phyloP scores from a whole-genome alignment of 2,888 invertebrate species.

The Drosophila fungiperda region DNA sequence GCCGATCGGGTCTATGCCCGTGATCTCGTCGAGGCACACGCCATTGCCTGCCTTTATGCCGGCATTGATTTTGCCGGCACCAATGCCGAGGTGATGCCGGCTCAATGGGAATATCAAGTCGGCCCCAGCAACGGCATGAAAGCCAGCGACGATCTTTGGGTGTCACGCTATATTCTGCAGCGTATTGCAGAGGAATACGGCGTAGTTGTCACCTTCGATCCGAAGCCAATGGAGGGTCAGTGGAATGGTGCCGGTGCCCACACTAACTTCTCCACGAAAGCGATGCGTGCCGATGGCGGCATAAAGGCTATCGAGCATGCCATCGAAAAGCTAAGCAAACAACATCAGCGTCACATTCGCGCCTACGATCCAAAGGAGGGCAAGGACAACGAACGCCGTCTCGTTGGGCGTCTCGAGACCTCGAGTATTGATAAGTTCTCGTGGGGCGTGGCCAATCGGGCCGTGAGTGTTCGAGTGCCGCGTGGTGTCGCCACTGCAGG shows the following conservation, averaged over 20 bases:
- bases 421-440: constrained; percentile 89
- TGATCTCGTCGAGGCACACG: constrained; percentile 93
- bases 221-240: constrained; percentile 89
- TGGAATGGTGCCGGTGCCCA: constrained; percentile 98
- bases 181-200: constrained; percentile 88
- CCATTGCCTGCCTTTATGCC: constrained; percentile 89
- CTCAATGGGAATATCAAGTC: constrained; percentile 90
- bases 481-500: constrained; percentile 89
- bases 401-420: constrained; percentile 92
- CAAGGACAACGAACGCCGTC: constrained; percentile 90
- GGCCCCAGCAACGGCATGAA: constrained; percentile 88
- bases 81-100: constrained; percentile 94
- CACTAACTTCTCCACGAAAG: constrained; percentile 94
- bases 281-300: constrained; percentile 91
- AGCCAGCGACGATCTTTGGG: constrained; percentile 88
- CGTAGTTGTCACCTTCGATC: constrained; percentile 87
- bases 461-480: constrained; percentile 90
- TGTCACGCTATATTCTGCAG: constrained; percentile 87
- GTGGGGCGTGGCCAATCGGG: constrained; percentile 88
- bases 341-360: constrained; percentile 90
- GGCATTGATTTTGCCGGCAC: constrained; percentile 92
- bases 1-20: constrained; percentile 91
- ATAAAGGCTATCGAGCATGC: constrained; percentile 90
- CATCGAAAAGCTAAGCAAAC: constrained; percentile 90
- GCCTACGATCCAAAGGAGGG: constrained; percentile 92